Conservation (phyloP, 2,888 invertebrate species). For the Microplitis manilae region DNA sequence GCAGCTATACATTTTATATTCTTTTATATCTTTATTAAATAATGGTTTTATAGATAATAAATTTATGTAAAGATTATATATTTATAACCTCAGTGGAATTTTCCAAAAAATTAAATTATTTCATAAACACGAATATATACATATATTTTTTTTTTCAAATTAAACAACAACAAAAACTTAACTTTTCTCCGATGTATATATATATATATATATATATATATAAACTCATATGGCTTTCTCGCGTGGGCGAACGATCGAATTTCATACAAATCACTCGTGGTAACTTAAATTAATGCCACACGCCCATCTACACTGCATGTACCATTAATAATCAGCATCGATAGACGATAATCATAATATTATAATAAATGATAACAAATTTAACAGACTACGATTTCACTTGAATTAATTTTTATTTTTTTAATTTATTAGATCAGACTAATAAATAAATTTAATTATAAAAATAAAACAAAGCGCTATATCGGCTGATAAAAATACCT, state of each 20-base stretch:
- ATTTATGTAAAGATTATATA: too few relatives aligned
- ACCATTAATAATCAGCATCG: slow-evolving; percentile 60
- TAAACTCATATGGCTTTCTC: slow-evolving; percentile 31
- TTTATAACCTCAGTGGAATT: too few relatives aligned
- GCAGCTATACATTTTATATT: too few relatives aligned
- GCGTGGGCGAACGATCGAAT: slow-evolving; percentile 67
- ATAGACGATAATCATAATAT: slow-evolving; percentile 10
- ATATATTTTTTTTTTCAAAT: background rate
- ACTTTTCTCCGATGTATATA: slow-evolving; percentile 27
- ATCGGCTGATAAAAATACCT: background rate
- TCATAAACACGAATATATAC: too few relatives aligned
- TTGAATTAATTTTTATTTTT: background rate
- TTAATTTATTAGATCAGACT: background rate
- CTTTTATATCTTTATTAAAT: too few relatives aligned
- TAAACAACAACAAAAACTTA: slow-evolving; percentile 36
- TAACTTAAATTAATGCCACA: slow-evolving; percentile 65
- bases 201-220: background rate
- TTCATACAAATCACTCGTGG: slow-evolving; percentile 67
- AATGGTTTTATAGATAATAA: too few relatives aligned
- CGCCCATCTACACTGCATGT: slow-evolving; percentile 48
- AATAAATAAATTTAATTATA: background rate
- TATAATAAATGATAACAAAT: slow-evolving; percentile 17
- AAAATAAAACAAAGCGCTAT: background rate
- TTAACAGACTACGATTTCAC: background rate
- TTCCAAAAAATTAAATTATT: too few relatives aligned